phyloP scores from a whole-genome alignment of 1,140 invertebrate genomes.

The Micrasema longulum region DNA sequence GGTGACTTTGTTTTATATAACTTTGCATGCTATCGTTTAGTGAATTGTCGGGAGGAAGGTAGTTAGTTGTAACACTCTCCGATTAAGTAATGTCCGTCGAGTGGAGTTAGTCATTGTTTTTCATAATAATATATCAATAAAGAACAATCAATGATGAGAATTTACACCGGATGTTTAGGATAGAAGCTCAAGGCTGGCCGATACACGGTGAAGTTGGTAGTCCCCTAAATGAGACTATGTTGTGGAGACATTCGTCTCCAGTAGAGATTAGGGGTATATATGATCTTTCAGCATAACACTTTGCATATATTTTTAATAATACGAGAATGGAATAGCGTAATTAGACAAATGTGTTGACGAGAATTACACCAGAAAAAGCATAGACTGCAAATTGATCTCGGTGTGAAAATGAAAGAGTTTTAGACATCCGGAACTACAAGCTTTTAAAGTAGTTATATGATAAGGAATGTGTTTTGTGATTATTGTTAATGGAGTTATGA shows the following conservation, averaged over 20 bases:
- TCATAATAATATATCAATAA: conserved; percentile 44
- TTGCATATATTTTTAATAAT: neutral
- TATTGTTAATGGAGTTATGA: conserved; percentile 22
- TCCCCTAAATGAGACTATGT: no score
- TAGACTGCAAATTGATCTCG: conserved; percentile 39
- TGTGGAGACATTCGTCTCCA: neutral
- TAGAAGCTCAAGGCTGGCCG: conserved; percentile 47
- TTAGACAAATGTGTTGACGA: conserved; percentile 8
- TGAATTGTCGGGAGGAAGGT: conserved; percentile 27
- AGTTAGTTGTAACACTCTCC: conserved; percentile 18
- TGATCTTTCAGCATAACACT: conserved; percentile 4
- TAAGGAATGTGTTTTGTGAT: conserved; percentile 26
- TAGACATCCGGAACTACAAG: conserved; percentile 5
- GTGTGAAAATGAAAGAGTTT: conserved; percentile 4
- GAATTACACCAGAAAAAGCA: conserved; percentile 27
- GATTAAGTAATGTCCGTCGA: conserved; percentile 16
- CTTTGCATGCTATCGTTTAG: conserved; percentile 52
- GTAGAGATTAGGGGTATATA: neutral
- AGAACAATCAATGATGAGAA: conserved; percentile 53
- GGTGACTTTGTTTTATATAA: conserved; percentile 16
- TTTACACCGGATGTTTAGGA: conserved; percentile 54
- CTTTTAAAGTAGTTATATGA: conserved; percentile 10
- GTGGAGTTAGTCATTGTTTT: conserved; percentile 27
- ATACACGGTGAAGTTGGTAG: neutral
- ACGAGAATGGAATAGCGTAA: neutral